A percentile compares a stretch with the other conserved stretches of the same genome.
Conservation (phyloP, 2,797 vertebrate genomes). For the Aulostomus chinensis region DNA sequence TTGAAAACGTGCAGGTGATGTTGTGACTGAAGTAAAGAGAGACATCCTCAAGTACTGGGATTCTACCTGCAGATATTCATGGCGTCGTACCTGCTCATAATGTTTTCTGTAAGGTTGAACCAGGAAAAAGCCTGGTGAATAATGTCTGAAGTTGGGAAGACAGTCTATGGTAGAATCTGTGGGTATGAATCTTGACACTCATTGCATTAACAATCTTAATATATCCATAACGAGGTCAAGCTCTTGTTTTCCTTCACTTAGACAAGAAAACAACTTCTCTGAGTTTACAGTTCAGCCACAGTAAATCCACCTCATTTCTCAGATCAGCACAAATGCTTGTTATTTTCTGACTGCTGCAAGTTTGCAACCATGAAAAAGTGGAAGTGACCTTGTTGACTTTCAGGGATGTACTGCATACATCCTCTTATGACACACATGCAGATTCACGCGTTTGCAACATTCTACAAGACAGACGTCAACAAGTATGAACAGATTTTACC, state of each 20-base stretch:
- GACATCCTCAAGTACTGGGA: no score
- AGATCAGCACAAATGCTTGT: slow-evolving; percentile 12
- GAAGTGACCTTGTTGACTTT: slow-evolving; percentile 80
- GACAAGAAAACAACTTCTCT: neutral
- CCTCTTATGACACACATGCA: slow-evolving; percentile 74
- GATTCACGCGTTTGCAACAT: slow-evolving; percentile 61
- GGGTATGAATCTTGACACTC: no score
- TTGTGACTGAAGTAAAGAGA: no score
- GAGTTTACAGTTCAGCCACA: no score
- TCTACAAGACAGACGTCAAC: slow-evolving; percentile 37
- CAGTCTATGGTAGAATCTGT: no score
- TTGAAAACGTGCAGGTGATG: no score
- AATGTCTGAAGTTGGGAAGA: no score
- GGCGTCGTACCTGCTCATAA: no score
- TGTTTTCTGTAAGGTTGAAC: no score
- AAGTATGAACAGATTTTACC: slow-evolving; percentile 26
- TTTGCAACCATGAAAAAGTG: slow-evolving; percentile 74
- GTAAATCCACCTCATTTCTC: neutral
- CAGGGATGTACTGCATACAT: slow-evolving; percentile 74
- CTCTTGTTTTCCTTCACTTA: neutral
- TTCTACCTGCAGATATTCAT: no score
- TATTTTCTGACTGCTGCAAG: slow-evolving; percentile 45
- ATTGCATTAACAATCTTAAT: no score
- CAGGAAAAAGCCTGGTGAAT: no score
- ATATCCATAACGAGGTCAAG: neutral